These are phyloP conservation scores for Tichodroma muraria DNA, from an alignment of 2,113 vertebrate genomes.

Conservation along the genomic window DNA sequence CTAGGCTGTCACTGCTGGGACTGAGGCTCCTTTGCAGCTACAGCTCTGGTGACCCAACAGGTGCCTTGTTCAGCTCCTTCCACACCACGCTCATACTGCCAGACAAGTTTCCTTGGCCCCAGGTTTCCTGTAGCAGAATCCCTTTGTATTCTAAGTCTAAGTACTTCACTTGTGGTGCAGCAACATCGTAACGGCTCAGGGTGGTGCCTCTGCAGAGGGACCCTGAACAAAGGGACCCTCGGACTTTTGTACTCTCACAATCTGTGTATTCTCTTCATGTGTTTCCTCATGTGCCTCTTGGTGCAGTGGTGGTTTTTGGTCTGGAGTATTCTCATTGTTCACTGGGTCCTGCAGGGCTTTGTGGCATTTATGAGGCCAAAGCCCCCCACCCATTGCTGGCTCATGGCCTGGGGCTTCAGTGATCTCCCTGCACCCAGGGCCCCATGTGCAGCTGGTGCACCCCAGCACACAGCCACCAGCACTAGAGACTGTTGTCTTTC, in stretches of 20 bases:
- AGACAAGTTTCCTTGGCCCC: background rate
- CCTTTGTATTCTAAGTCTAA: background rate
- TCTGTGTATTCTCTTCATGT: background rate
- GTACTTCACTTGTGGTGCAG: background rate
- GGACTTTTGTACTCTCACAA: background rate
- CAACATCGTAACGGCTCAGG: background rate
- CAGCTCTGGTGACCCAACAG: background rate
- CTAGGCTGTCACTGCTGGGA: background rate
- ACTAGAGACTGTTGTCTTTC: background rate
- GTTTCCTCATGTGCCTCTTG: background rate
- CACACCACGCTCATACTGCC: background rate
- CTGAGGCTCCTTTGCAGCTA: background rate
- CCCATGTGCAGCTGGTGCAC: background rate
- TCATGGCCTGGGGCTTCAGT: background rate
- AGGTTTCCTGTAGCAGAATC: background rate
- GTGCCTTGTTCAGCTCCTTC: background rate
- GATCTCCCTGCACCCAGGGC: background rate
- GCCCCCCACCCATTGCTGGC: background rate
- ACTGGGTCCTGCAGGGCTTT: background rate
- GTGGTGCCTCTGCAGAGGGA: background rate
- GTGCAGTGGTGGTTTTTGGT: background rate
- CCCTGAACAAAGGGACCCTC: too few relatives aligned
- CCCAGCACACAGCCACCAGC: background rate
- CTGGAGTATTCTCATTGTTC: background rate
- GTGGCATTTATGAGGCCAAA: background rate